phyloP scores from a whole-genome alignment of 2,113 vertebrate genomes.

The Scomber japonicus region DNA sequence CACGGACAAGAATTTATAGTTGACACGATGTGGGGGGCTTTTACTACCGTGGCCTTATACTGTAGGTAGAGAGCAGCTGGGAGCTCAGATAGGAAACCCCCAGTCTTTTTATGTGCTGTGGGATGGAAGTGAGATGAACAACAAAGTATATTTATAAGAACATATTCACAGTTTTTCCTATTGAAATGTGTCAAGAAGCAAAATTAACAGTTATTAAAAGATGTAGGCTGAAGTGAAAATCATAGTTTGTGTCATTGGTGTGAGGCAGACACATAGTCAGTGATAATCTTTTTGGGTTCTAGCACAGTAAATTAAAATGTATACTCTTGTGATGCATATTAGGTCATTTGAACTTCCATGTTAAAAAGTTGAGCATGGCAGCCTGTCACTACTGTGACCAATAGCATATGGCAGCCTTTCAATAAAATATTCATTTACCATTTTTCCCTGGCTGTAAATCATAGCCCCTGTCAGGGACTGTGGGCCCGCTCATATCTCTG shows the following conservation, averaged over 20 bases:
- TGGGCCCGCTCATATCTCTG: conserved; percentile 28
- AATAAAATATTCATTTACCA: conserved; percentile 62
- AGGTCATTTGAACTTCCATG: conserved; percentile 4
- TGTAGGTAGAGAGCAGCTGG: conserved; percentile 50
- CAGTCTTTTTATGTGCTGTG: neutral
- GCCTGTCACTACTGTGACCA: conserved; percentile 24
- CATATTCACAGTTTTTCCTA: neutral
- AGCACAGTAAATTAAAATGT: neutral
- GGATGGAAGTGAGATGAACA: neutral
- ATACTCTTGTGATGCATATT: neutral
- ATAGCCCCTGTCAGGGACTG: conserved; percentile 12
- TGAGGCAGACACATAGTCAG: too few species aligned
- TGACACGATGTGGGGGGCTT: conserved; percentile 70
- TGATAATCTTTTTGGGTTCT: neutral
- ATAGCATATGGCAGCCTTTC: conserved; percentile 17
- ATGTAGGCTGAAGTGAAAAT: neutral
- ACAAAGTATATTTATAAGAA: neutral
- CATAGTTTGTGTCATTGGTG: too few species aligned
- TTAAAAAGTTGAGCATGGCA: conserved; percentile 22
- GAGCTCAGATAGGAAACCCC: conserved; percentile 36
- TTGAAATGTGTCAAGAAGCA: neutral
- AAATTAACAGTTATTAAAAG: neutral
- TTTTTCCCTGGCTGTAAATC: conserved; percentile 56
- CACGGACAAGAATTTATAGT: conserved; percentile 70
- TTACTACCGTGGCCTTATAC: conserved; percentile 54